A percentile compares a stretch with the other conserved stretches of the same genome.
These are phyloP conservation scores for Cyclophora albipunctata DNA, from an alignment of 2,888 invertebrate genomes.

Conservation along the genomic window DNA sequence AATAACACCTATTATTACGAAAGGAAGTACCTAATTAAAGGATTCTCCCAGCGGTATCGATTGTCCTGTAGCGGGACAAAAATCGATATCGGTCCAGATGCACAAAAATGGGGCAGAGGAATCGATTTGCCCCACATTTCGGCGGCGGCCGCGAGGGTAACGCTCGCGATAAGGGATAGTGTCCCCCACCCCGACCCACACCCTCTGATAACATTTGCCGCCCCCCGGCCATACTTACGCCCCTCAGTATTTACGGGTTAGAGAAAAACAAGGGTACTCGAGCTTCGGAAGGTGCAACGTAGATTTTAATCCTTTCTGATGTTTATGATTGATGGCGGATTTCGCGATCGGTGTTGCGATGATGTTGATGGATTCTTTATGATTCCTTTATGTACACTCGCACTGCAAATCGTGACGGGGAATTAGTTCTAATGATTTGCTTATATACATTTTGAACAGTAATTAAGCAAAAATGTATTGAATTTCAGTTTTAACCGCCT, in stretches of 20 bases:
- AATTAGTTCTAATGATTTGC: conserved; percentile 45
- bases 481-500: no score
- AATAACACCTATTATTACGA: no score
- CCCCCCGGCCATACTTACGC: conserved; percentile 75
- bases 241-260: conserved; percentile 75
- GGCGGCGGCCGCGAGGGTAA: conserved; percentile 71
- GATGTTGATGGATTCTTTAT: conserved; percentile 70
- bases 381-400: conserved; percentile 41
- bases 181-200: conserved; percentile 56
- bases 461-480: no score
- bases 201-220: conserved; percentile 72
- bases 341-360: conserved; percentile 64
- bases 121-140: conserved; percentile 75
- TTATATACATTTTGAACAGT: conserved; percentile 4
- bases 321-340: conserved; percentile 76
- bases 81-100: conserved; percentile 75
- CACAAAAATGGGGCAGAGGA: conserved; percentile 71
- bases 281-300: conserved; percentile 75
- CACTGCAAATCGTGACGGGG: conserved; percentile 34
- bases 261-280: conserved; percentile 76
- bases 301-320: conserved; percentile 76
- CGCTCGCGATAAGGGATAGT: conserved; percentile 76
- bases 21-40: conserved; percentile 3
- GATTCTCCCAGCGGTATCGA: conserved; percentile 14
- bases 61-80: conserved; percentile 17